phyloP scores from a whole-genome alignment of 2,888 invertebrate genomes.

The Limnephilus rhombicus region DNA sequence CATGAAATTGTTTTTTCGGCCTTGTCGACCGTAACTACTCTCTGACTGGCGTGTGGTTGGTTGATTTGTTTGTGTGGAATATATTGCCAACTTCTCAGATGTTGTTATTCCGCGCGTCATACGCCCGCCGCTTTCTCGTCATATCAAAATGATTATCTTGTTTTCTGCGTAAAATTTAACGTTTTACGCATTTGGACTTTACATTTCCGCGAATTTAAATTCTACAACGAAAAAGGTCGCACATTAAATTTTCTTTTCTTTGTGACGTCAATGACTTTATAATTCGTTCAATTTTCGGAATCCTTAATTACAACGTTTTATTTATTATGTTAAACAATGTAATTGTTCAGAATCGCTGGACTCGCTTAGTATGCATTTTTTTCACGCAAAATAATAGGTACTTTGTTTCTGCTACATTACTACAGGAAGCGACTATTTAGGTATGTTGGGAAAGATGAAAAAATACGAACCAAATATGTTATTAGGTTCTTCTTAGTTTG shows the following conservation, averaged over 20 bases:
- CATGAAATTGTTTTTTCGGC: constrained; percentile 18
- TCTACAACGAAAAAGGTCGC: not conserved
- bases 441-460: no score
- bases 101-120: constrained; percentile 9
- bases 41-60: not conserved
- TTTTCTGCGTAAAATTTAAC: no score
- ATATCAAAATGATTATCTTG: not conserved
- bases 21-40: not conserved
- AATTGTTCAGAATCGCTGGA: no score
- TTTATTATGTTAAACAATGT: no score
- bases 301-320: no score
- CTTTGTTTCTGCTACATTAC: no score
- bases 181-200: not conserved
- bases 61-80: not conserved
- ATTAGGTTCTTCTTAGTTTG: no score
- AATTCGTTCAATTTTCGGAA: no score
- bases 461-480: no score
- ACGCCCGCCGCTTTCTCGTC: not conserved
- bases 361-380: not conserved
- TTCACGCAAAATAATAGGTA: no score
- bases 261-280: not conserved
- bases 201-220: not conserved
- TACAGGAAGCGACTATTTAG: no score
- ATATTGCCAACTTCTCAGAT: not conserved
- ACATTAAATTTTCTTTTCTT: not conserved